Evolutionary conservation across 2,113 vertebrate genomes (phyloP).

Genomic region (Cardinalis cardinalis): DNA sequence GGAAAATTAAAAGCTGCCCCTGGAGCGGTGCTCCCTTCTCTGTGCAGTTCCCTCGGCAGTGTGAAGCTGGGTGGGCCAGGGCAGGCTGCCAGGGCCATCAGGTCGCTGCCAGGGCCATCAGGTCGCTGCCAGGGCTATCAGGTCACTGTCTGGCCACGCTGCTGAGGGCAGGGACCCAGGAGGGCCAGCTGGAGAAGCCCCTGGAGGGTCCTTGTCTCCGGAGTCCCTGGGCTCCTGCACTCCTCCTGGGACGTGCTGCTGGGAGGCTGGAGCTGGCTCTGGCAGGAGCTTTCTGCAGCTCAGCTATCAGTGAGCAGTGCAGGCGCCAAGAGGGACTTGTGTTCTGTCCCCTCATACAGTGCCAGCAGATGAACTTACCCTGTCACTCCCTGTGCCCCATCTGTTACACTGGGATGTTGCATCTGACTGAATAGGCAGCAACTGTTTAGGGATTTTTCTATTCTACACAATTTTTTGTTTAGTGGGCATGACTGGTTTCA

Average conservation of each 20-base stretch:
- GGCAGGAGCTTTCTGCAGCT: background rate
- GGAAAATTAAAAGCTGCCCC: background rate
- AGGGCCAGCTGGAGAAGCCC: background rate
- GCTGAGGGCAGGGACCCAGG: fast-evolving
- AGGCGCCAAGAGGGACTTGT: fast-evolving
- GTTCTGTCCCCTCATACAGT: background rate
- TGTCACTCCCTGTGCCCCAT: background rate
- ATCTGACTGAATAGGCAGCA: background rate
- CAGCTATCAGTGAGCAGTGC: background rate
- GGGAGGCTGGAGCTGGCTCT: fast-evolving
- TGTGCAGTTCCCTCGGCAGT: fast-evolving
- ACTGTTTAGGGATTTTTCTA: background rate
- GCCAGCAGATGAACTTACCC: fast-evolving
- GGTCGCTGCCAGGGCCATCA: background rate
- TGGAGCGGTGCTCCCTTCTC: background rate
- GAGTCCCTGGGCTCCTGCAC: background rate
- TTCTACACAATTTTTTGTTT: background rate
- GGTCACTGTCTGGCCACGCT: fast-evolving
- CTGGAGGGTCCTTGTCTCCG: fast-evolving
- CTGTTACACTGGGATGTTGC: background rate
- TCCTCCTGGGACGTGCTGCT: fast-evolving
- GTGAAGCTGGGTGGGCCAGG: background rate
- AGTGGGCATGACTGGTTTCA: background rate
- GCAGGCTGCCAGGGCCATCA: background rate
- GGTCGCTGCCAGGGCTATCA: background rate